A percentile compares a stretch with the other conserved stretches of the same genome.
Evolutionary conservation across 2,113 vertebrate species (phyloP).

Genomic region (Brachyhypopomus occidentalis): DNA sequence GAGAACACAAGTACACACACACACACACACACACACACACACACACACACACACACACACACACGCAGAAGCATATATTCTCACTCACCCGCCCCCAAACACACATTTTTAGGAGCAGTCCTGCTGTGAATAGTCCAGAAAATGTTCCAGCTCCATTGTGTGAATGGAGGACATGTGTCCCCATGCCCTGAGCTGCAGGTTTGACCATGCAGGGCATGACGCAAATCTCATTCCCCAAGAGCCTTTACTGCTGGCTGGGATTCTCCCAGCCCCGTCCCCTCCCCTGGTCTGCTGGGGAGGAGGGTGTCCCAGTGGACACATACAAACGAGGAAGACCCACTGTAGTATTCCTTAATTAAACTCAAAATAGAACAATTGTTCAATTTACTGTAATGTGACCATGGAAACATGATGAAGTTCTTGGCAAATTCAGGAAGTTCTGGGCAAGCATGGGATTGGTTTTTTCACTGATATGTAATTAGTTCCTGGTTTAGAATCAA

Average conservation of each 20-base stretch:
- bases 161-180: slow-evolving; percentile 80
- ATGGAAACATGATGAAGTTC: slow-evolving; percentile 4
- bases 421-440: slow-evolving; percentile 1
- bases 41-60: not conserved
- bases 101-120: slow-evolving; percentile 50
- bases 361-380: slow-evolving; percentile 43
- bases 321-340: slow-evolving; percentile 71
- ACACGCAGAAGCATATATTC: not conserved
- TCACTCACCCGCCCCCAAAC: not conserved
- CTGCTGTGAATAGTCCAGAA: slow-evolving; percentile 73
- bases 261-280: slow-evolving; percentile 63
- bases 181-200: slow-evolving; percentile 76
- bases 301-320: slow-evolving; percentile 78
- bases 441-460: not conserved
- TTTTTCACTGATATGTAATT: too few relatives aligned
- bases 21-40: slow-evolving; percentile 21
- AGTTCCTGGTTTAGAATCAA: not conserved
- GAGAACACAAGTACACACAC: slow-evolving; percentile 30
- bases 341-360: slow-evolving; percentile 63
- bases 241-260: slow-evolving; percentile 80
- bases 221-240: slow-evolving; percentile 81
- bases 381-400: not conserved
- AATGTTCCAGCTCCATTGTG: slow-evolving; percentile 83
- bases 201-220: slow-evolving; percentile 81
- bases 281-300: slow-evolving; percentile 45